Conservation (phyloP, 2,888 invertebrate genomes). For the Caenorhabditis zanzibari region DNA sequence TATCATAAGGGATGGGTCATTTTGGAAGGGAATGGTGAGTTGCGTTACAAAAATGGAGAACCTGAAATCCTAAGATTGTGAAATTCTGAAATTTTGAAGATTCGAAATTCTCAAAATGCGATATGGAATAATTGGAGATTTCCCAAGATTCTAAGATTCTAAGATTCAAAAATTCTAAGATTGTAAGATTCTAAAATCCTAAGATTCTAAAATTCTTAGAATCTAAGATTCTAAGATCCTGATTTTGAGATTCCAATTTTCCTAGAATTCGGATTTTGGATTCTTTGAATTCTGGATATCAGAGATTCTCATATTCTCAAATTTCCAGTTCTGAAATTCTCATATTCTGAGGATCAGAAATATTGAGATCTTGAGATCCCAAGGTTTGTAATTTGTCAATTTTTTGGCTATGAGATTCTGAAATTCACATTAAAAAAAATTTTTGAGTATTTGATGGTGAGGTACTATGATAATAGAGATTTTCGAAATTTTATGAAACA, state of each 20-base stretch:
- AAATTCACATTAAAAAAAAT: no score
- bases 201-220: background rate
- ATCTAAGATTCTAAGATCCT: no score
- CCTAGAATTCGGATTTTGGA: background rate
- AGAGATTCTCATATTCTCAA: background rate
- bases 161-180: background rate
- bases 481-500: no score
- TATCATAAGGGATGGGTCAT: conserved; percentile 32
- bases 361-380: no score
- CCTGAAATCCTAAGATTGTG: background rate
- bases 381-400: no score
- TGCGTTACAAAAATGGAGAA: no score
- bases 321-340: background rate
- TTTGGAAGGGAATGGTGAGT: conserved; percentile 17
- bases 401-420: no score
- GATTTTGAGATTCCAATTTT: background rate
- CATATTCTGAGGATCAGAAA: background rate
- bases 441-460: no score
- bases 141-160: background rate
- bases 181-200: background rate
- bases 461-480: no score
- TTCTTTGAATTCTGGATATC: background rate
- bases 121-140: no score
- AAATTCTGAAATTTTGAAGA: background rate
- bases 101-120: background rate